phyloP scores from a whole-genome alignment of 2,797 vertebrate genomes.

The Macropus fuliginosus region DNA sequence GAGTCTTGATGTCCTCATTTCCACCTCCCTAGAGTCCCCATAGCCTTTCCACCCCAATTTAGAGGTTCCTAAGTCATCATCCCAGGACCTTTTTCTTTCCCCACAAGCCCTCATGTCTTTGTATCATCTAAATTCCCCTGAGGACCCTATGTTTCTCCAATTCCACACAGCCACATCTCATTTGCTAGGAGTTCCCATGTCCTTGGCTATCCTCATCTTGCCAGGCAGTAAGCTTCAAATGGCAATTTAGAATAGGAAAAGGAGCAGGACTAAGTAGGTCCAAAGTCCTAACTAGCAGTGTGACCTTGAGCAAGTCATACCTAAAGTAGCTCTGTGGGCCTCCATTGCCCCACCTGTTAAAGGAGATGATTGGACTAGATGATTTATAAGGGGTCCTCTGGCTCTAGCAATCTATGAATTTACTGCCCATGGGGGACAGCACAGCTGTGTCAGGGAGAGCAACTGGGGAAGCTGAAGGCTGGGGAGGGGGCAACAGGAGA shows the following conservation, averaged over 20 bases:
- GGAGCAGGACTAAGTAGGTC: background rate
- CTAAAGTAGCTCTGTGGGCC: background rate
- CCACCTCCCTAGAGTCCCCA: no score
- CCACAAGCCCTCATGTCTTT: background rate
- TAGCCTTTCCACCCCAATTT: background rate
- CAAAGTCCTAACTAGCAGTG: background rate
- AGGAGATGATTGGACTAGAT: background rate
- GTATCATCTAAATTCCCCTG: background rate
- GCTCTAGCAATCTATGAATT: background rate
- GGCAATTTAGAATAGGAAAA: background rate
- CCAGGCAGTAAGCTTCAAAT: background rate
- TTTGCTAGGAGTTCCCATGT: background rate
- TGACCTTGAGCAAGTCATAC: background rate
- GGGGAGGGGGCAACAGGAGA: slow-evolving; percentile 1
- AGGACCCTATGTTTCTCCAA: background rate
- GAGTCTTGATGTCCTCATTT: background rate
- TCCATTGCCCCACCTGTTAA: background rate
- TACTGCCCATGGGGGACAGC: background rate
- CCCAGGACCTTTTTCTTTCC: background rate
- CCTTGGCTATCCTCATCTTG: background rate
- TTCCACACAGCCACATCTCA: background rate
- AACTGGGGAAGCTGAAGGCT: slow-evolving; percentile 43
- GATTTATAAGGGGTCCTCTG: background rate
- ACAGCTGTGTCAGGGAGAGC: slow-evolving; percentile 19
- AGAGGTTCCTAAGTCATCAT: background rate